phyloP scores from a whole-genome alignment of 2,888 invertebrate species.

The Drosophila emarginata region DNA sequence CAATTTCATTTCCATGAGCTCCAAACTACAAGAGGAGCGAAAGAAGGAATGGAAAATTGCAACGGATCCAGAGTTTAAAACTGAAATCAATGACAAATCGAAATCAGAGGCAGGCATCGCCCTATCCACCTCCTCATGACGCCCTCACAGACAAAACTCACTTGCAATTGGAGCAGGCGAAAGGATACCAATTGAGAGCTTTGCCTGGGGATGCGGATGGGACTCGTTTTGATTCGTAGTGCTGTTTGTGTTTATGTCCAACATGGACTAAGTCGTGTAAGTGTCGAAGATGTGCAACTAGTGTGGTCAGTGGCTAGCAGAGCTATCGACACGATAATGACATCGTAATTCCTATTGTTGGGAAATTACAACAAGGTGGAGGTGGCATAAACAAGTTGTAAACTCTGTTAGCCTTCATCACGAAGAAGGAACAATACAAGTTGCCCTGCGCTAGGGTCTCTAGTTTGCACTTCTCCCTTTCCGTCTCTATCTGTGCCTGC shows the following conservation, averaged over 20 bases:
- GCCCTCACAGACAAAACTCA: neutral
- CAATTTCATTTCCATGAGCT: conserved; percentile 41
- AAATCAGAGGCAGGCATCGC: conserved; percentile 27
- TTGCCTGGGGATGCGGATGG: neutral
- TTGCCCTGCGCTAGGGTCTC: conserved; percentile 10
- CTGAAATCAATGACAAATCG: conserved; percentile 39
- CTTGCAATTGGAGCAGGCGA: neutral
- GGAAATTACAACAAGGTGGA: conserved; percentile 14
- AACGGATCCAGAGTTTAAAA: conserved; percentile 12
- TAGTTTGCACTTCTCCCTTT: neutral
- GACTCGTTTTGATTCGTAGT: neutral
- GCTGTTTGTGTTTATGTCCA: conserved; percentile 34
- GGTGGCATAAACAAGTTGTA: neutral
- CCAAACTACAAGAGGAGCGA: neutral
- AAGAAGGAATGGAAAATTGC: neutral
- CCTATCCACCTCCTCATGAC: neutral
- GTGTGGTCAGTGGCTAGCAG: conserved; percentile 37
- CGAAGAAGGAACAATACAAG: conserved; percentile 42
- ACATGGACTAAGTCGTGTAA: conserved; percentile 57
- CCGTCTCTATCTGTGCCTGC: neutral
- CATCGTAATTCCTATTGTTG: conserved; percentile 36
- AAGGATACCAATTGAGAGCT: conserved; percentile 45
- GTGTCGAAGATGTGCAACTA: conserved; percentile 18
- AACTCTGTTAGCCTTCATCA: conserved; percentile 21
- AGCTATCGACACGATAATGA: conserved; percentile 19